These are phyloP conservation scores for Panurus biarmicus DNA, from an alignment of 2,113 vertebrate species.

Conservation along the genomic window DNA sequence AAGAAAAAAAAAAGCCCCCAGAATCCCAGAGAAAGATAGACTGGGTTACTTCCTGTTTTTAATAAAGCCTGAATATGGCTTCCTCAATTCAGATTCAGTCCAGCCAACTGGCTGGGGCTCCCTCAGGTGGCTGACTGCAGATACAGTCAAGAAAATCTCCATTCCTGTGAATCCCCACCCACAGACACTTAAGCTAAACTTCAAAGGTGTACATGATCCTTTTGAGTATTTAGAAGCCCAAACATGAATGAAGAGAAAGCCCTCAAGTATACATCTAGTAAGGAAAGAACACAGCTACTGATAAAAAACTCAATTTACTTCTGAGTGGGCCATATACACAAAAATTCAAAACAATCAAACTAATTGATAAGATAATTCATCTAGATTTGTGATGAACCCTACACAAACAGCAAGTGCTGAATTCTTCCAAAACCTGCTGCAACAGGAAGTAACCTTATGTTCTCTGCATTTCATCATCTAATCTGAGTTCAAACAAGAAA, in stretches of 20 bases:
- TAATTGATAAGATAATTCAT: background rate
- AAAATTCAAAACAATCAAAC: background rate
- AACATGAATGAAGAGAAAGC: background rate
- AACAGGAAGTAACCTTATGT: background rate
- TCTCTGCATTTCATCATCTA: background rate
- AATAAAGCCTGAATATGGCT: background rate
- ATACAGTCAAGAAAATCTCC: background rate
- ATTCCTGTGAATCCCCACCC: background rate
- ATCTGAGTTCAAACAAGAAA: background rate
- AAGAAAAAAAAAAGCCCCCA: background rate
- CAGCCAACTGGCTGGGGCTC: background rate
- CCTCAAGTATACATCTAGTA: background rate
- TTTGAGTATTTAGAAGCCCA: background rate
- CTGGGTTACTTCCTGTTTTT: background rate
- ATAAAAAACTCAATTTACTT: background rate
- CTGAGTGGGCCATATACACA: background rate
- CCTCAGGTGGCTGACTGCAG: slow-evolving; percentile 7
- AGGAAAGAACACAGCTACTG: background rate
- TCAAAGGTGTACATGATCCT: background rate
- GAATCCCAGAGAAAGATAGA: background rate
- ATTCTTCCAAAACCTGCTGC: background rate
- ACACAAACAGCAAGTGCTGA: background rate
- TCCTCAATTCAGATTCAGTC: background rate
- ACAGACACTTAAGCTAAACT: background rate
- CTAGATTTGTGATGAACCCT: background rate